Conservation (phyloP, 2,113 vertebrate genomes). For the Prionailurus viverrinus region DNA sequence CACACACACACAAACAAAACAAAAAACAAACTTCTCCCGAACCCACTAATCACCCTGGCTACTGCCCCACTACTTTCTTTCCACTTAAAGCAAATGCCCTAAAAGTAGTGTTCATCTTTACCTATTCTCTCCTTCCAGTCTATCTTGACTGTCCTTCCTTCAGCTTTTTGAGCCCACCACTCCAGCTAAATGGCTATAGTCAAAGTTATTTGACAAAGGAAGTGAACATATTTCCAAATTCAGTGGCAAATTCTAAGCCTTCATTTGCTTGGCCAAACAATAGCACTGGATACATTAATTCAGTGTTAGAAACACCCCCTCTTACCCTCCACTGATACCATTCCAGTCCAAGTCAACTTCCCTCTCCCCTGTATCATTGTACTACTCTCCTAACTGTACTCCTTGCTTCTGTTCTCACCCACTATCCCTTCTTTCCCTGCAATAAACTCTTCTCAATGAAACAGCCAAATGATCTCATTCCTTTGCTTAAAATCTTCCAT, state of each 20-base stretch:
- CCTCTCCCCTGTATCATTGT: background rate
- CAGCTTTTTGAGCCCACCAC: background rate
- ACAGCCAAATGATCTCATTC: background rate
- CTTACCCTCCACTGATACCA: background rate
- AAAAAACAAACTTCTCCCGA: too few relatives aligned
- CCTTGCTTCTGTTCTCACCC: background rate
- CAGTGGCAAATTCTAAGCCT: background rate
- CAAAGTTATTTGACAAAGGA: too few relatives aligned
- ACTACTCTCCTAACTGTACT: background rate
- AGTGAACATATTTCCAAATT: background rate
- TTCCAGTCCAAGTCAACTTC: background rate
- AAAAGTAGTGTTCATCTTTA: background rate
- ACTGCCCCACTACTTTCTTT: background rate
- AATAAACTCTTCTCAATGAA: background rate
- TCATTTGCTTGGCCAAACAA: background rate
- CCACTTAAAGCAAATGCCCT: background rate
- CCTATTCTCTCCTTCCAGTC: background rate
- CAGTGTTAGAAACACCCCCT: background rate
- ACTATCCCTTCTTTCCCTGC: accelerated
- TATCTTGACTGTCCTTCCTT: background rate
- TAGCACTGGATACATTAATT: background rate
- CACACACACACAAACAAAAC: too few relatives aligned
- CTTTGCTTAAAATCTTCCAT: background rate
- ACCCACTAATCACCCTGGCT: background rate
- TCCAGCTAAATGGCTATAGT: background rate